These are phyloP conservation scores for Harpegnathos saltator DNA, from an alignment of 1,140 invertebrate species.

Conservation along the genomic window DNA sequence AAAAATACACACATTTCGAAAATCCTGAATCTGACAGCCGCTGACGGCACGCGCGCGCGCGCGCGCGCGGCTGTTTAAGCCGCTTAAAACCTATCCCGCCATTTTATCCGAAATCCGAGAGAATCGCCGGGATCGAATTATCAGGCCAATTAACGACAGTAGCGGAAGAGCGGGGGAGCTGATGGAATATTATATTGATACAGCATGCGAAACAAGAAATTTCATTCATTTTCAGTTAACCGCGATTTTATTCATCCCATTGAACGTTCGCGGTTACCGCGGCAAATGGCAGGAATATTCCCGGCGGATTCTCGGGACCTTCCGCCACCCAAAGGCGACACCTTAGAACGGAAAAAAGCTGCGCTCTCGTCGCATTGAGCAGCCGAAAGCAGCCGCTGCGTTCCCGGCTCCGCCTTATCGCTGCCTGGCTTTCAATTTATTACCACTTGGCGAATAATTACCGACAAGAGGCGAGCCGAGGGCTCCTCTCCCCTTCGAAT, in stretches of 20 bases:
- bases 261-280: neutral
- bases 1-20: too few relatives aligned
- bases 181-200: constrained; percentile 5
- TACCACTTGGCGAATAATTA: constrained; percentile 81
- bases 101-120: neutral
- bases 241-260: neutral
- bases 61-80: too few relatives aligned
- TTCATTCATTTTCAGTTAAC: constrained; percentile 6
- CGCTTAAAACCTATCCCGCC: too few relatives aligned
- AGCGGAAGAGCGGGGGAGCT: neutral
- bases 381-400: constrained; percentile 37
- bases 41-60: too few relatives aligned
- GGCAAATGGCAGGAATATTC: constrained; percentile 31
- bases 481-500: constrained; percentile 65
- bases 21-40: too few relatives aligned
- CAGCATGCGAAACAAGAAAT: neutral
- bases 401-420: constrained; percentile 64
- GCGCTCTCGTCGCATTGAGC: constrained; percentile 33
- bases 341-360: constrained; percentile 32
- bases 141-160: neutral
- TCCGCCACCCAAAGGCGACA: constrained; percentile 48
- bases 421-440: constrained; percentile 79
- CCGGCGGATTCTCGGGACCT: neutral
- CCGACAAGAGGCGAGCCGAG: constrained; percentile 73
- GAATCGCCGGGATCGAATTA: neutral